Base-by-base conservation (phyloP, 2,113 vertebrate species). In the Mobula birostris region DNA sequence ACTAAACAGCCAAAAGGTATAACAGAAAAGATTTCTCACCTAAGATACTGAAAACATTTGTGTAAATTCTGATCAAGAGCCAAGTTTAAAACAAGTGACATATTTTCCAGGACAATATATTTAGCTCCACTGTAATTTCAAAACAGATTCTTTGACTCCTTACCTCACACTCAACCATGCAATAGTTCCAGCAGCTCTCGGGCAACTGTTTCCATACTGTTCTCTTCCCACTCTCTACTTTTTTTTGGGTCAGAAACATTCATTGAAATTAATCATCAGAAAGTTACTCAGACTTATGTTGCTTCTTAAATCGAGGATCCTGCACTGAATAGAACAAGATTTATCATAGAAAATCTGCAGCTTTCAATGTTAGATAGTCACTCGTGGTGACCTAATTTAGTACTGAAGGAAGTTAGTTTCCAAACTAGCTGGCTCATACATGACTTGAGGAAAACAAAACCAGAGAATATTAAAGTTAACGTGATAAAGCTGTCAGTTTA, bases 401-500 rank as follows among this genome's bases (percentile, higher is more conserved):
- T 92, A 40, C 72, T 72, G 91, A 48, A 93, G 91, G 68, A 93
- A 72, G 90, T 90, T 90, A 68, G 61, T 72, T 68, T 72, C 66
- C 90, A 93, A 48, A 7, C 68, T 74, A 48, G 68, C 91, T 76
- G 91, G 90, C 68, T 72, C 40, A 56, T 76, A 27, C 11, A 56
- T n/a, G 19, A 19, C 70, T 27, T 48, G 91, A 36, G 11, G 17
- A 92, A 92, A 92, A 48, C 68, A 93, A 36, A 48, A 74, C 63
- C 90, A 56, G 32, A 76, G 40, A 74, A 93, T 48, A 74, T 56
- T 76, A 24, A 93, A 93, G 68, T 29, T 74, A 93, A 74, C 74
- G 91, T 36, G 91, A 74, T 93, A 74, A 93, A 93, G 70, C 91
- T 74, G 88, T 74, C 40, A 93, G 27, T 72, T 66, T 74, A 93